Conservation (phyloP, 1,140 invertebrate genomes). For the Ceratoteleas bidentatus region DNA sequence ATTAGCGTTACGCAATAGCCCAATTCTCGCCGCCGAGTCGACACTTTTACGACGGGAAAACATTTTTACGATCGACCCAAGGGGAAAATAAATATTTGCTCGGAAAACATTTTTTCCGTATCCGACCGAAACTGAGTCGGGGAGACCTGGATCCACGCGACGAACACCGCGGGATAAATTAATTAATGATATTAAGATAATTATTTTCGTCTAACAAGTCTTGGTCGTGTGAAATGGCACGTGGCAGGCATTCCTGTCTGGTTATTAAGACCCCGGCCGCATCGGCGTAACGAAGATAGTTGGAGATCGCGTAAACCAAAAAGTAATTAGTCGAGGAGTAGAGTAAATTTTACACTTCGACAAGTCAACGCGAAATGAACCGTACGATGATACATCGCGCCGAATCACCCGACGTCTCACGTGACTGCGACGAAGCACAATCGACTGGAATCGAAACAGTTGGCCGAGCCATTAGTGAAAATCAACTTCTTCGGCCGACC, state of each 20-base stretch:
- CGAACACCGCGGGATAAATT: constrained; percentile 13
- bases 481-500: too few species aligned
- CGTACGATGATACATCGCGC: background rate
- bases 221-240: constrained; percentile 32
- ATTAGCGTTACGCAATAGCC: too few species aligned
- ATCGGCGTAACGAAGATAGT: constrained; percentile 24
- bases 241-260: constrained; percentile 18
- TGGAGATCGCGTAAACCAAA: constrained; percentile 16
- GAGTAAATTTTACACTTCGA: background rate
- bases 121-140: too few species aligned
- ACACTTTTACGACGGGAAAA: too few species aligned
- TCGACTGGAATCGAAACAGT: too few species aligned
- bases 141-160: too few species aligned
- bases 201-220: constrained; percentile 25
- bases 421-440: too few species aligned
- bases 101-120: background rate
- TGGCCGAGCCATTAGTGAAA: too few species aligned
- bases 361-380: background rate
- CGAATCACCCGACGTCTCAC: too few species aligned
- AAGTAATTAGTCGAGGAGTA: constrained; percentile 17
- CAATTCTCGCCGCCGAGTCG: too few species aligned
- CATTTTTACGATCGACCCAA: too few species aligned
- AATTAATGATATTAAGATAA: constrained; percentile 17
- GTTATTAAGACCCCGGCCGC: constrained; percentile 18
- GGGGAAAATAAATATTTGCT: background rate